A percentile compares a stretch with the other conserved stretches of the same genome.
These are phyloP conservation scores for Centropus unirufus DNA, from an alignment of 2,113 vertebrate genomes.

Conservation along the genomic window DNA sequence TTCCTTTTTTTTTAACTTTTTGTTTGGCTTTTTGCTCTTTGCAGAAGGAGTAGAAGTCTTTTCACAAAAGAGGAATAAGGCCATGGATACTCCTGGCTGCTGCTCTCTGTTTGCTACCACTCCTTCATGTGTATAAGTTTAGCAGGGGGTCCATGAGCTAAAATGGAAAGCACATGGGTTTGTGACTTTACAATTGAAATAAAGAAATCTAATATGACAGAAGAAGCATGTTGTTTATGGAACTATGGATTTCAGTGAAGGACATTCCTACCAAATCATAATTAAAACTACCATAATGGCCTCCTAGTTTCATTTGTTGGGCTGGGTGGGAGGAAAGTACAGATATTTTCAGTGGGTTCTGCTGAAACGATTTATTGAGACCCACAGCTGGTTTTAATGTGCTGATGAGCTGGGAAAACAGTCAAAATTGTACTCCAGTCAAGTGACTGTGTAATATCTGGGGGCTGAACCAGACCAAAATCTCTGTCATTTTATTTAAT, in stretches of 20 bases:
- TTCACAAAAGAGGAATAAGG: neutral
- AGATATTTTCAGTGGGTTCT: conserved; percentile 50
- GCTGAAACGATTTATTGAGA: conserved; percentile 60
- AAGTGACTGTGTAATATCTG: conserved; percentile 68
- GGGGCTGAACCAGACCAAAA: conserved; percentile 63
- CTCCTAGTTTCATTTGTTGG: conserved; percentile 41
- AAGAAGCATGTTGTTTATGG: conserved; percentile 63
- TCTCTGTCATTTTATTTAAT: conserved; percentile 71
- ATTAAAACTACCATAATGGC: conserved; percentile 67
- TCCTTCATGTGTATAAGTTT: conserved; percentile 40
- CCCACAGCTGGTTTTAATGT: conserved; percentile 76
- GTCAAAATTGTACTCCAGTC: conserved; percentile 72
- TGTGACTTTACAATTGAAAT: conserved; percentile 61
- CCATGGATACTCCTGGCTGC: neutral
- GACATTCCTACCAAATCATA: conserved; percentile 59
- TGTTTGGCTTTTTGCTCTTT: neutral
- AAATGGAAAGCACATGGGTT: conserved; percentile 73
- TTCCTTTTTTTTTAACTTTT: neutral
- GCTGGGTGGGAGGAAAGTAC: conserved; percentile 48
- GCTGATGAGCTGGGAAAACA: conserved; percentile 72
- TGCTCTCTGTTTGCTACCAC: conserved; percentile 37
- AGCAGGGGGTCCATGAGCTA: conserved; percentile 63
- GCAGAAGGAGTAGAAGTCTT: neutral
- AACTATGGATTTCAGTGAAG: conserved; percentile 52
- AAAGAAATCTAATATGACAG: conserved; percentile 68